Evolutionary conservation across 1,140 invertebrate genomes (phyloP).

Genomic region (Bombus vancouverensis): DNA sequence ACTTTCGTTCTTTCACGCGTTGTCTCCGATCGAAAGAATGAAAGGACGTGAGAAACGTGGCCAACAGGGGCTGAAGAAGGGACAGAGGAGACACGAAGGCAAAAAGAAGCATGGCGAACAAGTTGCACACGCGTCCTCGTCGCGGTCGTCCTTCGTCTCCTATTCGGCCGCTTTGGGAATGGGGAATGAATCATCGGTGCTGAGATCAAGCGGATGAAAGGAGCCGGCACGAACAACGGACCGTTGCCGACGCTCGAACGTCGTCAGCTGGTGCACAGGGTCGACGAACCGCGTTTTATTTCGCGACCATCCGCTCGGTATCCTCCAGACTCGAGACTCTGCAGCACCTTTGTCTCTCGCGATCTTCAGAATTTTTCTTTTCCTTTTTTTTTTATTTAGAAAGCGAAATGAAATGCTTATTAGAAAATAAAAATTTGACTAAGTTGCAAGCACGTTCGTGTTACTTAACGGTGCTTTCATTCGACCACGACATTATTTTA

Average conservation of each 20-base stretch:
- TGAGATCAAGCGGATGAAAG: constrained; percentile 42
- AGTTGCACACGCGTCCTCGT: constrained; percentile 43
- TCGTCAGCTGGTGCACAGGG: constrained; percentile 53
- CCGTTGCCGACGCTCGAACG: not conserved
- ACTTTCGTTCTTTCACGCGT: not conserved
- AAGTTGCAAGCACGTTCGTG: no score
- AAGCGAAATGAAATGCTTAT: no score
- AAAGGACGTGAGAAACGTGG: not conserved
- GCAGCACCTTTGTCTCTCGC: constrained; percentile 14
- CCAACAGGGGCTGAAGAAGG: not conserved
- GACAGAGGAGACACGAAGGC: not conserved
- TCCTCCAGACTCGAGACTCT: not conserved
- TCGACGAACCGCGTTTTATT: constrained; percentile 51
- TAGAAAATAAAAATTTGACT: not conserved
- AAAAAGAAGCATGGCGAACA: constrained; percentile 26
- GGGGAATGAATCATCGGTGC: constrained; percentile 45
- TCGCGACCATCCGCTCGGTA: constrained; percentile 11
- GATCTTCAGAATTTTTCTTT: not conserved
- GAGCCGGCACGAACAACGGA: constrained; percentile 3
- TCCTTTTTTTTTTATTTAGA: not conserved
- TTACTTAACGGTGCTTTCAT: no score
- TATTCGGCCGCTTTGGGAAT: constrained; percentile 38
- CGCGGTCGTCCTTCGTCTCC: constrained; percentile 52
- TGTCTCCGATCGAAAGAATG: constrained; percentile 1
- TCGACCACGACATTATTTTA: no score